A percentile compares a stretch with the other conserved stretches of the same genome.
Conservation (phyloP, 2,797 vertebrate species). For the Carduelis carduelis region DNA sequence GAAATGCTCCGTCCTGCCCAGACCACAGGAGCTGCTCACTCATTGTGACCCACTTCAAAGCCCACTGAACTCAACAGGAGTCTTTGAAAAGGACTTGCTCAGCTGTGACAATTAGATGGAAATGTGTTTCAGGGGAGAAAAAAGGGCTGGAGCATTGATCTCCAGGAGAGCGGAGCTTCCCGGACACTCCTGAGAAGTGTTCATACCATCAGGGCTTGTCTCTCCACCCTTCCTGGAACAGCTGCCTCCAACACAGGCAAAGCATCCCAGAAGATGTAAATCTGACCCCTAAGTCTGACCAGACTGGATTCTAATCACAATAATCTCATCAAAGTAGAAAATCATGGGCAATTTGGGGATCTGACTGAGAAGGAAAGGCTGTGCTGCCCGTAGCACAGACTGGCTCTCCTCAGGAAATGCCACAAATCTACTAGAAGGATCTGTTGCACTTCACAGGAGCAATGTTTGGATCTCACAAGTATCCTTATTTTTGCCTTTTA, state of each 20-base stretch:
- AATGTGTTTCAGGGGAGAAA: background rate
- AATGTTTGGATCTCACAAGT: background rate
- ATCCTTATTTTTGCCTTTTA: background rate
- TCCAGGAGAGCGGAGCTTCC: background rate
- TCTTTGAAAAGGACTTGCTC: background rate
- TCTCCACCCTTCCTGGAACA: background rate
- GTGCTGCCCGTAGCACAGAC: background rate
- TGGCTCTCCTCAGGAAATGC: background rate
- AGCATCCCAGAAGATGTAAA: background rate
- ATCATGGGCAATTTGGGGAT: background rate
- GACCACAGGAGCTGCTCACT: constrained; percentile 32
- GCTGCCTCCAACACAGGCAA: background rate
- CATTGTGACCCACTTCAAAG: constrained; percentile 37
- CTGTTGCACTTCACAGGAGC: background rate
- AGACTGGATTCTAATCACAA: background rate
- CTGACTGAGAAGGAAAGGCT: background rate
- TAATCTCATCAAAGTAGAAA: background rate
- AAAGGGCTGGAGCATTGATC: background rate
- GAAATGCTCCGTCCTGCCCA: background rate
- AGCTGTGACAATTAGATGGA: background rate
- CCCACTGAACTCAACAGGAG: background rate
- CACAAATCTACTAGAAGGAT: background rate
- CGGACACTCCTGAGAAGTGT: background rate
- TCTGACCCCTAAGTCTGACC: background rate
- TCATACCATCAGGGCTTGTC: background rate